These are phyloP conservation scores for Henricia sp. DNA, from an alignment of 53 echinoderm and acorn worm species.

Conservation along the genomic window DNA sequence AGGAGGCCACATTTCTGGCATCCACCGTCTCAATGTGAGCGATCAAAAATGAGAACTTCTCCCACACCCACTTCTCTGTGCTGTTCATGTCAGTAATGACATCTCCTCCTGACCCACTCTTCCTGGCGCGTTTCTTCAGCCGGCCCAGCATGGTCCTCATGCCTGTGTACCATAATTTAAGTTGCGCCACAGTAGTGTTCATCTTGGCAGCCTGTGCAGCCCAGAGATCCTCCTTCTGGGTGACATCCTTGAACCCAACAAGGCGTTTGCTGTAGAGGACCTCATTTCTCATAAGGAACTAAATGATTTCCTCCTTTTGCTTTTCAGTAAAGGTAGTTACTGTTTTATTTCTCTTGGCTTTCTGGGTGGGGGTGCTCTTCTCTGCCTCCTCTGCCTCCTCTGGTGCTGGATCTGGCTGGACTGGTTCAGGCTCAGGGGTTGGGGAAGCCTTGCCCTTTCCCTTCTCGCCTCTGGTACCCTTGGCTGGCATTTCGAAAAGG, in stretches of 20 bases:
- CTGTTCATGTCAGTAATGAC: constrained; percentile 33
- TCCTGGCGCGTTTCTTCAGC: constrained; percentile 43
- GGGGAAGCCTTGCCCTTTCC: too few relatives aligned
- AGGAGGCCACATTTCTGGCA: constrained; percentile 44
- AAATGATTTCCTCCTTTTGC: constrained; percentile 56
- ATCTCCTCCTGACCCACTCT: constrained; percentile 57
- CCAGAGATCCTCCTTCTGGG: constrained; percentile 49
- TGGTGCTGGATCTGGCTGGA: constrained; percentile 32
- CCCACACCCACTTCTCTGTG: constrained; percentile 51
- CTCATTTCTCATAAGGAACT: constrained; percentile 41
- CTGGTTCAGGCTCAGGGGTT: too few relatives aligned
- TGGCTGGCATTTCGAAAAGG: too few relatives aligned
- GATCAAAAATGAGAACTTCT: constrained; percentile 58
- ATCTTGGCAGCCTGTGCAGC: constrained; percentile 38
- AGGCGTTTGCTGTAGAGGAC: constrained; percentile 40
- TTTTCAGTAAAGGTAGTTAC: constrained; percentile 32
- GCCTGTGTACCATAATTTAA: constrained; percentile 28
- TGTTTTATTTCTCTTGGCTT: constrained; percentile 37
- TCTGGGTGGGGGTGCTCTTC: constrained; percentile 40
- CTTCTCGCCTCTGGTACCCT: too few relatives aligned
- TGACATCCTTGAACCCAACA: constrained; percentile 15
- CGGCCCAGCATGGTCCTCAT: constrained; percentile 51
- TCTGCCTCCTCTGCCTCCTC: constrained; percentile 34
- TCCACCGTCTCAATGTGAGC: constrained; percentile 46
- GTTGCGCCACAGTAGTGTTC: constrained; percentile 18